Conservation (phyloP, 2,797 vertebrate genomes). For the Sciurus carolinensis region DNA sequence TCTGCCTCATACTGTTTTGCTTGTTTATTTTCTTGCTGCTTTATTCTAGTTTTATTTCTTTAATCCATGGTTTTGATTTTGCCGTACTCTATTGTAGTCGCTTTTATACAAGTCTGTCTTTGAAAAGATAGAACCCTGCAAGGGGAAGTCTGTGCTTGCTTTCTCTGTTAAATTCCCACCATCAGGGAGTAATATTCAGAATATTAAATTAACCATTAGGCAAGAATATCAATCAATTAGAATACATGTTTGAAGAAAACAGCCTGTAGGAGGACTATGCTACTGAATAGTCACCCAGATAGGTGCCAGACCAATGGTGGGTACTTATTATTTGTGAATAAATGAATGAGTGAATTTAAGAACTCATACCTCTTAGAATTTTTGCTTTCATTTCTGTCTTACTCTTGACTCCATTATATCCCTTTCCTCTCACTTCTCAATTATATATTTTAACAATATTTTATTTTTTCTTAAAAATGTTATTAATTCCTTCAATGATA, state of each 20-base stretch:
- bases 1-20: neutral
- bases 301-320: neutral
- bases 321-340: neutral
- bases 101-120: neutral
- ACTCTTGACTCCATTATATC: neutral
- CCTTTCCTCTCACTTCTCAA: conserved; percentile 5
- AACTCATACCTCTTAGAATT: neutral
- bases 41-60: conserved; percentile 8
- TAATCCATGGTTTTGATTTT: neutral
- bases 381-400: neutral
- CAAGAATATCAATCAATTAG: neutral
- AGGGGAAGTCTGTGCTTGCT: neutral
- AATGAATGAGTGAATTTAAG: neutral
- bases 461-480: neutral
- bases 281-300: neutral
- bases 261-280: neutral
- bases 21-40: conserved; percentile 18
- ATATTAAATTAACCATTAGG: conserved; percentile 11
- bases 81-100: neutral
- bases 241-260: neutral
- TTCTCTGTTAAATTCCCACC: neutral
- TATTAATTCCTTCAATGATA: neutral
- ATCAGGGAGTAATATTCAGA: neutral
- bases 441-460: conserved; percentile 19
- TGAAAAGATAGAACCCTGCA: neutral